phyloP scores from a whole-genome alignment of 2,888 invertebrate species.

The Sturmia bella region DNA sequence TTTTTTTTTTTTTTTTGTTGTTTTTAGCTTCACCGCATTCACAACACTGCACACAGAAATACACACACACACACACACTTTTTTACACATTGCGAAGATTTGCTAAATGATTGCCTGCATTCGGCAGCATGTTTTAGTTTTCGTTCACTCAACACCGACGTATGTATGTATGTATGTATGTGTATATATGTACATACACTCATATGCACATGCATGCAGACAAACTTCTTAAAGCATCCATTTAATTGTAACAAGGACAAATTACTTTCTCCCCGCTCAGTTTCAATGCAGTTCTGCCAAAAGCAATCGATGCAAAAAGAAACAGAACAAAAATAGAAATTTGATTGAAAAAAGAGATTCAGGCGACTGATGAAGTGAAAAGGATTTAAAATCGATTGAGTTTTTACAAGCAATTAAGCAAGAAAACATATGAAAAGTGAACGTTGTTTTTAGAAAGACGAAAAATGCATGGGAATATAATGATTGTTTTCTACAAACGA shows the following conservation, averaged over 20 bases:
- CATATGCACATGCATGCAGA: constrained; percentile 2
- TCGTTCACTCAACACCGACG: background rate
- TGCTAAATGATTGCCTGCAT: constrained; percentile 43
- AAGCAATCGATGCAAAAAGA: constrained; percentile 24
- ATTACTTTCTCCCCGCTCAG: constrained; percentile 58
- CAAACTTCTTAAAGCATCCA: constrained; percentile 52
- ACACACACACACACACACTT: background rate
- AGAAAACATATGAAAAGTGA: constrained; percentile 19
- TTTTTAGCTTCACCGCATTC: background rate
- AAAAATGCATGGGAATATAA: background rate
- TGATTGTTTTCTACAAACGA: too few species aligned
- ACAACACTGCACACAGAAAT: background rate
- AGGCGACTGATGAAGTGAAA: constrained; percentile 46
- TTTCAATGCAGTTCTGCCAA: constrained; percentile 20
- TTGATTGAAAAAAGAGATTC: constrained; percentile 33
- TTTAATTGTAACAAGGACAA: constrained; percentile 68
- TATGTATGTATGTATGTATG: too few species aligned
- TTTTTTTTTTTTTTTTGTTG: background rate
- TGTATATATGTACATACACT: too few species aligned
- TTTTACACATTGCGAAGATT: constrained; percentile 9
- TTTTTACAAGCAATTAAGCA: constrained; percentile 60
- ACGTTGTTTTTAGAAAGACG: background rate
- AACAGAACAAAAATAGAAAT: constrained; percentile 5
- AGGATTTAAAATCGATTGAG: constrained; percentile 58
- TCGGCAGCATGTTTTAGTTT: constrained; percentile 19